Base-by-base conservation (phyloP, 2,113 vertebrate species). In the Pionites leucogaster region DNA sequence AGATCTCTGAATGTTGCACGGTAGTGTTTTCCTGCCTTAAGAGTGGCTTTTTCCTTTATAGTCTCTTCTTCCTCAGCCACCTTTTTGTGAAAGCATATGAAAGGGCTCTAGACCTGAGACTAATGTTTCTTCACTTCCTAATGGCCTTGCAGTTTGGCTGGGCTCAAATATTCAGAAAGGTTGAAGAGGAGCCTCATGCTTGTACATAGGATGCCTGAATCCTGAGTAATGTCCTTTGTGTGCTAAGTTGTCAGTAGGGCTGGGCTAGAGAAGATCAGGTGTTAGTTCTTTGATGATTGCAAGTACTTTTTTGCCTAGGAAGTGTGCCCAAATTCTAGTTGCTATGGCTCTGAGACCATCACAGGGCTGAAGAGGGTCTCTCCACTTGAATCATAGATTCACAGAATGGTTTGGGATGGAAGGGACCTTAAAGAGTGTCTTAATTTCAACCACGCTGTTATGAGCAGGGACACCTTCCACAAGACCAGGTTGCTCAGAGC, bases 1-100 rank as follows among this genome's bases (percentile, higher is more conserved):
- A 5, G 11, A 57, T 44, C 27, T 63, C 23, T 52, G 62, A 50
- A 42, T 1, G 1, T 19, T 60, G 39, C 65, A 18, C 0, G 0
- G 14, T 6, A 20, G 4, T 33, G 17, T 37, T 69, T 88, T 92
- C 52, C 74, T 92, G 49, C 41, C 59, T 80, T 31, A 44, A 52
- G 35, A 82, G 52, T 68, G 42, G 27, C 44, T 69, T 52, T 76
- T 82, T 76, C 42, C 70, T 89, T 92, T 65, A 24, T 42, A 29
- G 67, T 67, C 16, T 37, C 22, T 47, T 83, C 64, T 92, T 93
- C 72, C 68, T 78, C 31, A 22, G 41, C 13, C 28, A 12, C 55
- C 50, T 17, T 9, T 77, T 82, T 9, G 17, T 49, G 67, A 41
- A 81, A 57, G 39, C 70, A 63, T 25, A 33, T 59, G 83, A 65